Base-by-base conservation (phyloP, 37 sponge, comb jelly and placozoan genomes). In the Mnemiopsis leidyi region DNA sequence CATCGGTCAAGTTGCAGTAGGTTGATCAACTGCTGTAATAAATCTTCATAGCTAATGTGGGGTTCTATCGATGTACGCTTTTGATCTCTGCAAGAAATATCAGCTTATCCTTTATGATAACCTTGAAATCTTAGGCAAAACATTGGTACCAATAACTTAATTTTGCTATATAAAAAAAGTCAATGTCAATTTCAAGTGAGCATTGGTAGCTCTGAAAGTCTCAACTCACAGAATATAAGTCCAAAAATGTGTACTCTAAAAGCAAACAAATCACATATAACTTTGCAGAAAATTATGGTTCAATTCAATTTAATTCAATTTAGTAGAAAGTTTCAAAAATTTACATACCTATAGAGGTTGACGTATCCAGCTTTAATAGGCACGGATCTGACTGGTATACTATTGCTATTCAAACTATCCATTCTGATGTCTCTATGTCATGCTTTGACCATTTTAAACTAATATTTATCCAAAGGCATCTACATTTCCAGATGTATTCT, bases 1-100 rank as follows among this genome's bases (percentile, higher is more conserved):
- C 82, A 79, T 16, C 33, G 34, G 82, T 79, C 82, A 34, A 79
- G 36, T 20, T 79, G 82, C 1, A 79, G 82, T 13, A 36, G 34
- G 34, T 79, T 23, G 2, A 79, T 79, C 31, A 32, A 33, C 1
- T 29, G 82, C 21, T 79, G 82, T 23, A 79, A 29, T 34, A 79
- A 29, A 5, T 32, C 36, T 32, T 79, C 82, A 79, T 36, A 79
- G 36, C 38, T 79, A 3, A 79, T 79, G 21, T 36, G 37, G 21
- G 82, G 82, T 7, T 79, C 82, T 29, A 79, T 79, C 1, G 26
- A 0, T 36, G 21, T 23, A 1, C 38, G 21, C 82, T 33, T 79
- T 3, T 20, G 37, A 33, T 79, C 82, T 31, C 36, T 79, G 82
- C 2, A 69, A 69, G 2, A 28, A 3, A 3, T 69, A 23, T 25